Evolutionary conservation across 2,797 vertebrate species (phyloP), one percentile per base, ranked within the genome.

Genomic region (Austrolebias charrua): DNA sequence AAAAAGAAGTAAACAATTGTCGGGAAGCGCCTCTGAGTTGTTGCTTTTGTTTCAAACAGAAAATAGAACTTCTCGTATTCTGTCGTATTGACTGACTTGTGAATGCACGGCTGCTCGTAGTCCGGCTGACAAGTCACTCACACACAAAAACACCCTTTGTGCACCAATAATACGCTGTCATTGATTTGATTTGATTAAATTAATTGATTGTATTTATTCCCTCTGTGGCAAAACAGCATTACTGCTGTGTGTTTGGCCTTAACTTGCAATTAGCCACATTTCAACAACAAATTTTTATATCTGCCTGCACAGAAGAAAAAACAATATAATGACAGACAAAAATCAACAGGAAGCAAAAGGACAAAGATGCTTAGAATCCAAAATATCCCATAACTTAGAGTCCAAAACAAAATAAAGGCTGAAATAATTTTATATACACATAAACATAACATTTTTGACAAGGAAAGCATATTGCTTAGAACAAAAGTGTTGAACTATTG

Each of bases 21-120:
- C 35, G 4, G 10, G 15, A 45, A 65, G 28, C 33, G 46, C 68
- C 43, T 69, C 57, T 59, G 59, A 77, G 60, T 73, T 56, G 18
- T 43, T 66, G 61, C 64, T 58, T 5, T 57, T 6, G 16, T 42
- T 64, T 78, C 60, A 63, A 66, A 20, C 57, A 60, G 63, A 74
- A 78, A 81, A 71, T 31, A 60, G 49, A 50, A 42, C 61, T 66
- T 66, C 65, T 78, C 67, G 69, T 71, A 70, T 73, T 81, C 42
- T 69, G 79, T 67, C 14, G 35, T 51, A 19, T 50, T 81, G 82
- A 75, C 81, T 76, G 45, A 73, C 85, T 77, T 79, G 71, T 78
- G 69, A 81, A 82, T 69, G 79, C 82, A 71, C 82, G 62, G 20
- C 65, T 80, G 83, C 77, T 77, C 76, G 62, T 35, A n/a, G 55